Evolutionary conservation across 2,113 vertebrate species (phyloP).

Genomic region (Sinocyclocheilus maitianheensis): DNA sequence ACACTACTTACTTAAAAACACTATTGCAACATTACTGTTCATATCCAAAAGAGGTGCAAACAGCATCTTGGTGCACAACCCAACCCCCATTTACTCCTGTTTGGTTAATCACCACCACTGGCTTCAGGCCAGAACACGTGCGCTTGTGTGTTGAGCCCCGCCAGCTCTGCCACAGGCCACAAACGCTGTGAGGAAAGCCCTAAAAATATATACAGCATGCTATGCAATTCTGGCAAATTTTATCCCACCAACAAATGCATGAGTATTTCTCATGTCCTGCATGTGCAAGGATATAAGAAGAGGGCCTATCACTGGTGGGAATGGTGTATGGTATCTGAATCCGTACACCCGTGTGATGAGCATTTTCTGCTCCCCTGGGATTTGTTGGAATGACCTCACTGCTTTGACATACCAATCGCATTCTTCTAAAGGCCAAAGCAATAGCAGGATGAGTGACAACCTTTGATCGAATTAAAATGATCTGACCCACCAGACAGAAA

Average conservation of each 20-base stretch:
- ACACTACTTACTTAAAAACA: not conserved
- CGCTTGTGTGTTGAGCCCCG: slow-evolving; percentile 46
- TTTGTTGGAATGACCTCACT: not conserved
- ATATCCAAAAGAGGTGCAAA: slow-evolving; percentile 53
- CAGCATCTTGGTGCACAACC: slow-evolving; percentile 18
- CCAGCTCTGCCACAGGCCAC: not conserved
- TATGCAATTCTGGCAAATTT: not conserved
- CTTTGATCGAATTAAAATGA: not conserved
- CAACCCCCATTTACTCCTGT: not conserved
- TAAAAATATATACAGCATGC: not conserved
- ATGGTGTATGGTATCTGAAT: not conserved
- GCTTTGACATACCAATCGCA: not conserved
- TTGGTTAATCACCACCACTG: slow-evolving; percentile 23
- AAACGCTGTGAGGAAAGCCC: not conserved
- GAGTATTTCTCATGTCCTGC: not conserved
- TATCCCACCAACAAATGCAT: not conserved
- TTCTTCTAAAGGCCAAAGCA: slow-evolving; percentile 18
- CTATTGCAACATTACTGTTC: slow-evolving; percentile 10
- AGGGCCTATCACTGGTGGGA: too few species aligned
- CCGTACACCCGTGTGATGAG: slow-evolving; percentile 2
- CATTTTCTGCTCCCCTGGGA: slow-evolving; percentile 14
- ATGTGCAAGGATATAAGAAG: not conserved
- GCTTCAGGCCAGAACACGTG: slow-evolving; percentile 42
- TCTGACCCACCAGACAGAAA: not conserved
- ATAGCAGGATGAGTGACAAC: not conserved